A percentile compares a stretch with the other conserved stretches of the same genome.
phyloP scores from a whole-genome alignment of 1,140 invertebrate species.

The Caenorhabditis briggsae region DNA sequence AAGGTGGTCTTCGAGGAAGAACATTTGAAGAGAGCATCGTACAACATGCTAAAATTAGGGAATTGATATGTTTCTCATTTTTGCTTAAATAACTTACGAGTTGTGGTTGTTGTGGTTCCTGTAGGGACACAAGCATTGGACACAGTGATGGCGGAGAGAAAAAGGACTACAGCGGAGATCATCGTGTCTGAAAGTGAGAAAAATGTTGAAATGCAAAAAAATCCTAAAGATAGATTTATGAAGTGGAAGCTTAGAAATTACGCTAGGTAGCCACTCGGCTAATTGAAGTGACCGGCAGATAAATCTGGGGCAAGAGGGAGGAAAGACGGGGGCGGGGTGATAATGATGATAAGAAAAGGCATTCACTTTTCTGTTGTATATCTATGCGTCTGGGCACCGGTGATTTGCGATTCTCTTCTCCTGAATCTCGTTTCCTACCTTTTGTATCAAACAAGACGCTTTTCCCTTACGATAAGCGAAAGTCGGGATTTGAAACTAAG shows the following conservation, averaged over 20 bases:
- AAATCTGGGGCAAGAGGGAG: neutral
- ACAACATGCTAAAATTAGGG: conserved; percentile 25
- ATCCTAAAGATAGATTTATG: neutral
- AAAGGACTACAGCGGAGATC: conserved; percentile 12
- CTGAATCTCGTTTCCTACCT: conserved; percentile 42
- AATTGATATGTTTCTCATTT: neutral
- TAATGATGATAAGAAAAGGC: conserved; percentile 48
- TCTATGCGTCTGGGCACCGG: neutral
- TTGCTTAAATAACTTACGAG: conserved; percentile 7
- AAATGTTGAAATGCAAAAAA: neutral
- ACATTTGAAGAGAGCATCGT: conserved; percentile 2
- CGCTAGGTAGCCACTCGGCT: conserved; percentile 38
- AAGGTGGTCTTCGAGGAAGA: neutral
- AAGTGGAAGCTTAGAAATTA: neutral
- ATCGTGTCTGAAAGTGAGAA: conserved; percentile 10
- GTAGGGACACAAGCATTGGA: conserved; percentile 44
- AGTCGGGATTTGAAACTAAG: conserved; percentile 49
- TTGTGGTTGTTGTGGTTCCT: conserved; percentile 25
- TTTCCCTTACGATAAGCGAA: conserved; percentile 54
- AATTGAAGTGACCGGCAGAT: conserved; percentile 43
- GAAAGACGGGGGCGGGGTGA: neutral
- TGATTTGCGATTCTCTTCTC: conserved; percentile 16
- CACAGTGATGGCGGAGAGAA: neutral
- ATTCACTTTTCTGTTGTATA: conserved; percentile 30
- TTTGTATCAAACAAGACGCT: conserved; percentile 52